Evolutionary conservation across 2,113 vertebrate genomes (phyloP).

Genomic region (Paedocypris sp.): DNA sequence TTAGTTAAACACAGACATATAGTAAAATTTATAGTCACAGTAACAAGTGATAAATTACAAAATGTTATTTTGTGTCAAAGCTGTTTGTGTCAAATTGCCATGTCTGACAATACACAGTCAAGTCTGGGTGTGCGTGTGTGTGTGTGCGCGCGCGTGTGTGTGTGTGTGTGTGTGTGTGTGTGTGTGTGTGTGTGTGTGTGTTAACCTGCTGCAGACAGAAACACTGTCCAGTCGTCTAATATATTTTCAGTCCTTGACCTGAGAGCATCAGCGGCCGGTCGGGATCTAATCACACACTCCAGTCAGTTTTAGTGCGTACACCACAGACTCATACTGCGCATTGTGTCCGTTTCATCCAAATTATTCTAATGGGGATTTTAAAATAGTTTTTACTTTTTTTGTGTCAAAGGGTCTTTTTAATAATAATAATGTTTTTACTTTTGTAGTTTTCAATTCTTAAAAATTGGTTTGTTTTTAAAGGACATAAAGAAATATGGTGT

Average conservation of each 20-base stretch:
- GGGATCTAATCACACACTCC: slow-evolving; percentile 2
- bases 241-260: slow-evolving; percentile 23
- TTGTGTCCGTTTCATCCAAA: too few relatives aligned
- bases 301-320: background rate
- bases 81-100: background rate
- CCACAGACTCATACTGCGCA: too few relatives aligned
- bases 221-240: slow-evolving; percentile 1
- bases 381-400: too few relatives aligned
- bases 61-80: slow-evolving; percentile 2
- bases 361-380: too few relatives aligned
- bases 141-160: too few relatives aligned
- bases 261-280: background rate
- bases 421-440: too few relatives aligned
- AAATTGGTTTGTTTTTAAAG: too few relatives aligned
- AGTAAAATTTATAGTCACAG: background rate
- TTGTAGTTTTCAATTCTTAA: too few relatives aligned
- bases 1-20: background rate
- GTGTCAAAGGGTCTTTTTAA: too few relatives aligned
- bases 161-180: too few relatives aligned
- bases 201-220: background rate
- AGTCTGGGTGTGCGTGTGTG: background rate
- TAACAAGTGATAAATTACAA: background rate
- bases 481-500: too few relatives aligned
- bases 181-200: too few relatives aligned
- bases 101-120: background rate